Conservation (phyloP, 2,113 vertebrate genomes). For the Vicugna pacos region DNA sequence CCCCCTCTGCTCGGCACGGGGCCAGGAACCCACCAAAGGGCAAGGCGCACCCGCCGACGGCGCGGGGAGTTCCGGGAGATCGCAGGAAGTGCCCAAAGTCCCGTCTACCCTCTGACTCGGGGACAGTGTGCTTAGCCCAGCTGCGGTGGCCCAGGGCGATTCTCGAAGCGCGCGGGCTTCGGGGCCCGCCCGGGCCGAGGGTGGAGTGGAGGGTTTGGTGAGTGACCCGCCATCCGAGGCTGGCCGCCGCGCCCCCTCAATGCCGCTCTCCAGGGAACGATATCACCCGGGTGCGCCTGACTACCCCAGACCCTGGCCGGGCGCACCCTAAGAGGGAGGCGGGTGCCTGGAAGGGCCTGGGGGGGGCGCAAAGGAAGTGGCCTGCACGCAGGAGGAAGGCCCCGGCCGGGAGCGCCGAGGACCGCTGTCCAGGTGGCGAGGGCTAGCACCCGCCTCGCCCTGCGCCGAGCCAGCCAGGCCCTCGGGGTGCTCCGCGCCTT, state of each 20-base stretch:
- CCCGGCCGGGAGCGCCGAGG: background rate
- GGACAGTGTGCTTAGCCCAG: background rate
- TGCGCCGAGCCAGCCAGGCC: background rate
- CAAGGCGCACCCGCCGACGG: background rate
- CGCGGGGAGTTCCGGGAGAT: background rate
- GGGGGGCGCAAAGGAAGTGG: background rate
- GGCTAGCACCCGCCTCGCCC: background rate
- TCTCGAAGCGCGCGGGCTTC: background rate
- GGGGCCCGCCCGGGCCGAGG: background rate
- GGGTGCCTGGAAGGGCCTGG: background rate
- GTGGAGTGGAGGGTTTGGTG: background rate
- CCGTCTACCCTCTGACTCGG: background rate
- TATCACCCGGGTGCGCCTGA: background rate
- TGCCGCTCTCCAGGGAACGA: background rate
- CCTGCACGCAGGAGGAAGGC: background rate
- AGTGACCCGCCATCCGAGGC: background rate
- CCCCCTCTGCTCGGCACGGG: background rate
- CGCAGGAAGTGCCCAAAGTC: background rate
- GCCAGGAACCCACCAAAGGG: slow-evolving; percentile 32
- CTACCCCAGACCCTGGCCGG: background rate
- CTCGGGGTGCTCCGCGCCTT: slow-evolving; percentile 13
- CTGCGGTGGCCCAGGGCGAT: background rate
- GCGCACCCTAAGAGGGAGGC: background rate
- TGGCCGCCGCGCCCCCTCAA: background rate
- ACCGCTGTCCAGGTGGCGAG: background rate